These are phyloP conservation scores for Euschistus heros DNA, from an alignment of 1,140 invertebrate genomes.

Conservation along the genomic window DNA sequence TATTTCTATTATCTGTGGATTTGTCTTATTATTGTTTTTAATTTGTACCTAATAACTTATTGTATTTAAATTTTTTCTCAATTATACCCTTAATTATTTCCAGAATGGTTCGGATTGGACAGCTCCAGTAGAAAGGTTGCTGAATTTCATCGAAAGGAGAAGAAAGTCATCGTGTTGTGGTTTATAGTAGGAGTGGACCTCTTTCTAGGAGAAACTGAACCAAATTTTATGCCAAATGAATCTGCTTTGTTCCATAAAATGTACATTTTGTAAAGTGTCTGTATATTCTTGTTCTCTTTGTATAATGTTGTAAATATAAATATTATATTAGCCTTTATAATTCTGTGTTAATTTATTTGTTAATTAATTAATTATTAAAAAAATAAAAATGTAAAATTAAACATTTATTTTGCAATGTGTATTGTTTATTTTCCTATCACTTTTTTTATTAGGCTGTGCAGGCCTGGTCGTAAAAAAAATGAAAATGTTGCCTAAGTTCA, in stretches of 20 bases:
- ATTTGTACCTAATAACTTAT: neutral
- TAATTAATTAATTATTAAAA: no score
- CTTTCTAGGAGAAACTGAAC: neutral
- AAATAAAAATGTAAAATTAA: no score
- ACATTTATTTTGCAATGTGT: no score
- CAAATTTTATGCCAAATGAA: conserved; percentile 6
- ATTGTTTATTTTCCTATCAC: no score
- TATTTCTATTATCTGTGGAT: neutral
- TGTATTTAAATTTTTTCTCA: neutral
- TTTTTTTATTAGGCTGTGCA: no score
- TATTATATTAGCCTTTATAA: no score
- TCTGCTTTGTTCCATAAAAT: conserved; percentile 3
- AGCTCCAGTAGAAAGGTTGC: neutral
- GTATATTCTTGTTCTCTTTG: no score
- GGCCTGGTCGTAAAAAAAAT: no score
- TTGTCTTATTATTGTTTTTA: neutral
- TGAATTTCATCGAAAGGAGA: neutral
- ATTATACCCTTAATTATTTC: neutral
- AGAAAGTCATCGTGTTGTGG: neutral
- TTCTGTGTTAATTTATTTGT: no score
- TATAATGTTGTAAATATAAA: no score
- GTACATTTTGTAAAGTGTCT: conserved; percentile 1
- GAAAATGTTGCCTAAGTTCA: no score
- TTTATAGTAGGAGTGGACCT: neutral
- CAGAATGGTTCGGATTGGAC: neutral